Evolutionary conservation across 2,113 vertebrate species (phyloP), one percentile per base, ranked within the genome.

Genomic region (Cygnus buccinator): DNA sequence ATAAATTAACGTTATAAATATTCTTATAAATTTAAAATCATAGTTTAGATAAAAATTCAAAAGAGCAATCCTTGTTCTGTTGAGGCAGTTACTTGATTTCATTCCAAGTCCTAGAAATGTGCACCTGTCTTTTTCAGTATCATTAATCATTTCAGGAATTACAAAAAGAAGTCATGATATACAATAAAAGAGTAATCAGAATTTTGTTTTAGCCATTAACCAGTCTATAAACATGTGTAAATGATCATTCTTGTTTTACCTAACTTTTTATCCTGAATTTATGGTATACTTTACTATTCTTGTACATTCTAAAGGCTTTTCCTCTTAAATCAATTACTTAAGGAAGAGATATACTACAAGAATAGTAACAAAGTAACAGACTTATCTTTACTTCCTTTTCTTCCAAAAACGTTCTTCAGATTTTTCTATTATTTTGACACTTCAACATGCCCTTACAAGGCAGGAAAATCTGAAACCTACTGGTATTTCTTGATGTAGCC

Each of bases 11-110:
- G 84, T 37, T 3, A 73, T 77, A 68, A 55, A 39, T 66, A 43
- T 91, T 94, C 74, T 94, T 96, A 88, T n/a, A 92, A 91, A 95
- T 73, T 95, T 95, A 84, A 84, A 95, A 90, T 92, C 57, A 85
- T 14, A 83, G 11, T 94, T 96, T 95, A 65, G 37, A 58, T 75
- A 89, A 82, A 96, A 95, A 92, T 61, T 61, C 9, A 89, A 92
- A 94, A 73, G 25, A 92, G 7, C 7, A 88, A 67, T 89, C 43
- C 3, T 93, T 95, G 3, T 89, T 97, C 39, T 89, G 63, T 76
- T 91, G 20, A 83, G 5, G 48, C 91, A 75, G 77, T 71, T 95
- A 46, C 72, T 76, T 96, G 65, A 95, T 90, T 96, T 94, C 48
- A 21, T 92, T 97, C 75, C 59, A 96, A 87, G 91, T 68, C 6